phyloP scores from a whole-genome alignment of 2,113 vertebrate genomes.

The Oreochromis tanganicae region DNA sequence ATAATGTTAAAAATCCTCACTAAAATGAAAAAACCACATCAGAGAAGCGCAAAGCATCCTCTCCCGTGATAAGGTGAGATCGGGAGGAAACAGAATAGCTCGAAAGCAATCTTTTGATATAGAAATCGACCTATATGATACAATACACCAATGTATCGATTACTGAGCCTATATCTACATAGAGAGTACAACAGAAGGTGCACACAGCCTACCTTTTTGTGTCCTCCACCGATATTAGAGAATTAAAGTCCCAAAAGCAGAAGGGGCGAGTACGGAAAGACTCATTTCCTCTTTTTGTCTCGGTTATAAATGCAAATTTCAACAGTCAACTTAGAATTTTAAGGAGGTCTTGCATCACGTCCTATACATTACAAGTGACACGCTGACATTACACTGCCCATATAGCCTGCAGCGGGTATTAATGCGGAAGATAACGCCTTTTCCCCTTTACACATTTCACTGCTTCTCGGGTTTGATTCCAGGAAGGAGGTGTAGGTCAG shows the following conservation, averaged over 20 bases:
- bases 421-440: constrained; percentile 51
- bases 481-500: neutral
- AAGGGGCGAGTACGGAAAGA: neutral
- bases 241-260: neutral
- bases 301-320: neutral
- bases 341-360: neutral
- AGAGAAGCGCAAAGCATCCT: neutral
- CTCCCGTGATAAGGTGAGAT: neutral
- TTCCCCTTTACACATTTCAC: neutral
- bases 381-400: neutral
- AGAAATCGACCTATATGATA: neutral
- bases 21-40: neutral
- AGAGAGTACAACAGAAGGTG: neutral
- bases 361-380: neutral
- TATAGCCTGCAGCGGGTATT: neutral
- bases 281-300: constrained; percentile 51
- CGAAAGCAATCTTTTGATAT: neutral
- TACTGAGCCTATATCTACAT: neutral
- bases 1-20: neutral
- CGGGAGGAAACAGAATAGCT: neutral
- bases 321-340: neutral
- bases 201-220: neutral
- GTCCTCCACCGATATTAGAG: neutral
- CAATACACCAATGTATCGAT: neutral
- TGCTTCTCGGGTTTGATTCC: neutral